These are phyloP conservation scores for Drosophila bipectinata DNA, from an alignment of 1,140 invertebrate species.

Conservation along the genomic window DNA sequence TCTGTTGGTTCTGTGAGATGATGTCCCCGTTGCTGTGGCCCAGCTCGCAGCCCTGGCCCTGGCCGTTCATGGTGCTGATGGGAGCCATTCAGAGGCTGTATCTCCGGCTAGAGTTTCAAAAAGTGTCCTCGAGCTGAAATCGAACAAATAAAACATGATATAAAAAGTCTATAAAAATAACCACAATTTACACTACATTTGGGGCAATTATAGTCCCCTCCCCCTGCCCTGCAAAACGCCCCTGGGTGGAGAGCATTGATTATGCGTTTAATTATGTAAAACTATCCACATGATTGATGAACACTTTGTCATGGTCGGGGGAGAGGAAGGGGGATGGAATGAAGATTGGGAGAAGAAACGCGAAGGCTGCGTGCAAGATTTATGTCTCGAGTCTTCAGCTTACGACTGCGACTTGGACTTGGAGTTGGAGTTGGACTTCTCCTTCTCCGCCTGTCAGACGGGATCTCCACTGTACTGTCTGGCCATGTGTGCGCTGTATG, in stretches of 20 bases:
- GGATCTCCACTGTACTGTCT: slow-evolving; percentile 16
- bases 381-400: slow-evolving; percentile 32
- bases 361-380: slow-evolving; percentile 42
- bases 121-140: background rate
- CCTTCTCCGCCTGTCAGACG: slow-evolving; percentile 42
- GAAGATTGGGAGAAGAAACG: background rate
- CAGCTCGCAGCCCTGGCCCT: slow-evolving; percentile 71
- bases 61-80: slow-evolving; percentile 83
- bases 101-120: slow-evolving; percentile 8
- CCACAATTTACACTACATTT: slow-evolving; percentile 4
- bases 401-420: background rate
- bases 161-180: background rate
- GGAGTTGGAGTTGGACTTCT: background rate
- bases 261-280: slow-evolving; percentile 59
- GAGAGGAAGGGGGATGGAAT: background rate
- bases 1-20: slow-evolving; percentile 89
- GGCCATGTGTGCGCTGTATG: slow-evolving; percentile 55
- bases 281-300: slow-evolving; percentile 54
- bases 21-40: slow-evolving; percentile 86
- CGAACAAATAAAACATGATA: no score
- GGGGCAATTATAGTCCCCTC: background rate
- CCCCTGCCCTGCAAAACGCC: background rate
- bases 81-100: slow-evolving; percentile 55
- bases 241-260: slow-evolving; percentile 23
- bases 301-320: slow-evolving; percentile 17